Conservation (phyloP, 1,140 invertebrate species). For the Brachionus sp. region DNA sequence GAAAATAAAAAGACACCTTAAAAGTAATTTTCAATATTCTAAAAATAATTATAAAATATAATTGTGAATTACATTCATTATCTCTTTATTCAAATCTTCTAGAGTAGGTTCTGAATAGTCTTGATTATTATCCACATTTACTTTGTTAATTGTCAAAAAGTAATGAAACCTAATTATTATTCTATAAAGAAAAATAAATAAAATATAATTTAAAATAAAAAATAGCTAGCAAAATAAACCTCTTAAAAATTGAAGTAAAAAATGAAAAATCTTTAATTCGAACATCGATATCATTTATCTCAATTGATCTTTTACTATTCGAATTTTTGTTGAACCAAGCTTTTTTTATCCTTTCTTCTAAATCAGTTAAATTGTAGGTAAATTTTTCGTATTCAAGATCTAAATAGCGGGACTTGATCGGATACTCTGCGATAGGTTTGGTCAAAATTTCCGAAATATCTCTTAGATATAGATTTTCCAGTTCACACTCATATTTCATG, state of each 20-base stretch:
- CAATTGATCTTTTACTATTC: background rate
- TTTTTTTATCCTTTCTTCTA: background rate
- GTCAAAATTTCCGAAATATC: background rate
- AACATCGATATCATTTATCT: background rate
- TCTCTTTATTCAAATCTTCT: background rate
- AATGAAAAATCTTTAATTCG: background rate
- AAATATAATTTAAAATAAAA: background rate
- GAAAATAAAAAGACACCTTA: conserved; percentile 28
- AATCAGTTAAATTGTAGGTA: background rate
- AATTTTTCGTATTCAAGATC: conserved; percentile 41
- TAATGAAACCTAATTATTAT: background rate
- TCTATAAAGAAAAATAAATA: conserved; percentile 2
- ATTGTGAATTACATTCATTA: background rate
- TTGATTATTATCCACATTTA: conserved; percentile 8
- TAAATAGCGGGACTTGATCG: background rate
- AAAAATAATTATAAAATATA: background rate
- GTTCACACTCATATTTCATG: conserved; percentile 19
- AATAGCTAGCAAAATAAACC: background rate
- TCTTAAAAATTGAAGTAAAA: conserved; percentile 28
- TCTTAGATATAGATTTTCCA: background rate
- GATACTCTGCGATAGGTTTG: background rate
- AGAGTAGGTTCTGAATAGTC: background rate
- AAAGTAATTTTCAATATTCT: background rate
- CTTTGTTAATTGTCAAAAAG: background rate
- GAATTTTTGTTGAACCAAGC: background rate